A percentile compares a stretch with the other conserved stretches of the same genome.
phyloP scores from a whole-genome alignment of 1,140 invertebrate genomes.

The Pararge aegeria region DNA sequence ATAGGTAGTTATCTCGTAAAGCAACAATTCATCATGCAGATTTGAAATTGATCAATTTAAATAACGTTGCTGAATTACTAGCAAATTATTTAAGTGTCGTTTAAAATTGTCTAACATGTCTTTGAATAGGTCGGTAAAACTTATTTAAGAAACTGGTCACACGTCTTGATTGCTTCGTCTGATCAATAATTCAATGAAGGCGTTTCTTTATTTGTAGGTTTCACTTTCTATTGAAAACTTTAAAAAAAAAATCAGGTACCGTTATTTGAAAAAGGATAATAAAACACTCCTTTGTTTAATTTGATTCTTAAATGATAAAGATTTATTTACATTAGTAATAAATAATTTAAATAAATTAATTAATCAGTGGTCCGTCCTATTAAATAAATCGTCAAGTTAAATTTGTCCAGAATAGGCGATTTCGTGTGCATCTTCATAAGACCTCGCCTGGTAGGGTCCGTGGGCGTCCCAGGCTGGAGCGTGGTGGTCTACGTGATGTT shows the following conservation, averaged over 20 bases:
- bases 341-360: constrained; percentile 76
- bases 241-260: neutral
- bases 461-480: constrained; percentile 78
- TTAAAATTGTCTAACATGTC: neutral
- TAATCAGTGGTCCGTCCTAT: constrained; percentile 66
- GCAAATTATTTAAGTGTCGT: neutral
- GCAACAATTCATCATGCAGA: too few relatives aligned
- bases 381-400: constrained; percentile 50
- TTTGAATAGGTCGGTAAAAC: neutral
- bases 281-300: constrained; percentile 46
- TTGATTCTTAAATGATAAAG: constrained; percentile 67
- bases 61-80: too few relatives aligned
- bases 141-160: neutral
- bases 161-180: neutral
- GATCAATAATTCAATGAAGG: constrained; percentile 1
- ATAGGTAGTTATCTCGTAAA: too few relatives aligned
- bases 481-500: constrained; percentile 81
- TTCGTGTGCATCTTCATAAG: constrained; percentile 81
- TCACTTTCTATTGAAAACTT: neutral
- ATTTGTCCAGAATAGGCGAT: constrained; percentile 84
- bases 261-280: constrained; percentile 20
- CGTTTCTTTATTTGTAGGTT: neutral
- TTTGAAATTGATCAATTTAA: too few relatives aligned
- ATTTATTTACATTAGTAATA: constrained; percentile 72
- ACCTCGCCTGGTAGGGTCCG: constrained; percentile 81